These are phyloP conservation scores for Prolemur simus DNA, from an alignment of 2,113 vertebrate species.

Conservation along the genomic window DNA sequence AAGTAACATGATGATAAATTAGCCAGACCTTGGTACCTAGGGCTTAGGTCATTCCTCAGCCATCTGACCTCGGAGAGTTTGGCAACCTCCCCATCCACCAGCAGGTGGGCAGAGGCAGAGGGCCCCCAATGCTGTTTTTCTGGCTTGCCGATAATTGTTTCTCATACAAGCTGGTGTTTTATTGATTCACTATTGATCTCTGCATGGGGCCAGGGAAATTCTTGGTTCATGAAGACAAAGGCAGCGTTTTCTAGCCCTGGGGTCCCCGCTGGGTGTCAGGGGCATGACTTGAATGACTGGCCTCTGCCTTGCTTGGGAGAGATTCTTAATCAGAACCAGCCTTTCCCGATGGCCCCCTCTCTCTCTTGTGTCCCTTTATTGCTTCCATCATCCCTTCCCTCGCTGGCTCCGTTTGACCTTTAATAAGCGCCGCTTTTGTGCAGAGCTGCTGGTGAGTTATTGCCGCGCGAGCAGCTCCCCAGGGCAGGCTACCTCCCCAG, in stretches of 20 bases:
- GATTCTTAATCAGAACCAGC: conserved; percentile 36
- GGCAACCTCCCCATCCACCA: not conserved
- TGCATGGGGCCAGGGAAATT: conserved; percentile 36
- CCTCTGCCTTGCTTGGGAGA: conserved; percentile 53
- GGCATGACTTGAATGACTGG: not conserved
- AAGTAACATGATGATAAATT: not conserved
- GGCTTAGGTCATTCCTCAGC: not conserved
- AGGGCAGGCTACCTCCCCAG: conserved; percentile 36
- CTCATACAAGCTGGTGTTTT: conserved; percentile 15
- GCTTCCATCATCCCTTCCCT: not conserved
- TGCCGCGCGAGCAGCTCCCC: conserved; percentile 29
- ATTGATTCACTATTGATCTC: conserved; percentile 63
- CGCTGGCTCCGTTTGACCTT: conserved; percentile 74
- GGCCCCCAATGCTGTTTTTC: not conserved
- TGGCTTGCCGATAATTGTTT: conserved; percentile 52
- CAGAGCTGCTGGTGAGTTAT: conserved; percentile 45
- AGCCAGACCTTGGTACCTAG: not conserved
- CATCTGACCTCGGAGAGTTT: not conserved
- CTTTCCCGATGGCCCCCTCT: not conserved
- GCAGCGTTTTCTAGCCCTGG: not conserved
- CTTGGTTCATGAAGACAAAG: not conserved
- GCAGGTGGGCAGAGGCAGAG: not conserved
- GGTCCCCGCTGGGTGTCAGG: not conserved
- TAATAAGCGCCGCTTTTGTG: conserved; percentile 2
- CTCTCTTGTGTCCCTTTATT: conserved; percentile 34